Base-by-base conservation (phyloP, 2,888 invertebrate species). In the Lagria hirta region DNA sequence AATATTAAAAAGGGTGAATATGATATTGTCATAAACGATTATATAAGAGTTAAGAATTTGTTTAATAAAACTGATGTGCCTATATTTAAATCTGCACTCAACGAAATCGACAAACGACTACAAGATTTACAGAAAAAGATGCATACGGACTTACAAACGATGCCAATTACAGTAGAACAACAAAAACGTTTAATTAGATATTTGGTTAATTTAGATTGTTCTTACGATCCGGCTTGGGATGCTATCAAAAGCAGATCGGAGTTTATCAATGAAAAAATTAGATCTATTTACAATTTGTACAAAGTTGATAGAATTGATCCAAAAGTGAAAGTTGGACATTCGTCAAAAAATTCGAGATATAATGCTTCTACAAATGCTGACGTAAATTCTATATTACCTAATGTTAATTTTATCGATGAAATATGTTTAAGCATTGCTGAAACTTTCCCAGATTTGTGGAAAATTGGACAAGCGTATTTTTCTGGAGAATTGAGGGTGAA, bases 11-110 rank as follows among this genome's bases (percentile, higher is more conserved):
- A 89, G 62, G 94, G 93, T 33, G 97, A 99, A 66, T 99, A 94
- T 68, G 96, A 98, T 68, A 81, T 95, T 33, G 94, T 99, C 12
- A 93, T 99, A 45, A 99, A 96, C 66, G 99, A 99, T 70, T 99
- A 97, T 68, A 88, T 92, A 1, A 79, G 98, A 58, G 98, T 95
- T 2, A 95, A 93, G 69, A 93, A 96, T 65, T 76, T 98, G 14
- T 98, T 97, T 75, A 89, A 91, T 43, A 93, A 91, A 70, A 93
- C 92, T 16, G 93, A 96, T 70, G 85, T 96, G 8, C 82, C 84
- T 58, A 80, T 92, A 12, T 93, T 94, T 62, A 86, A 86, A 65
- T 85, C 84, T 71, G 94, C 97, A 23, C 80, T 96, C 50, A 80
- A 80, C 40, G 96, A 97, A 75, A 93, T 97, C 4, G 97, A 98